Conservation (phyloP, 2,888 invertebrate species). For the Amorpha juglandis region DNA sequence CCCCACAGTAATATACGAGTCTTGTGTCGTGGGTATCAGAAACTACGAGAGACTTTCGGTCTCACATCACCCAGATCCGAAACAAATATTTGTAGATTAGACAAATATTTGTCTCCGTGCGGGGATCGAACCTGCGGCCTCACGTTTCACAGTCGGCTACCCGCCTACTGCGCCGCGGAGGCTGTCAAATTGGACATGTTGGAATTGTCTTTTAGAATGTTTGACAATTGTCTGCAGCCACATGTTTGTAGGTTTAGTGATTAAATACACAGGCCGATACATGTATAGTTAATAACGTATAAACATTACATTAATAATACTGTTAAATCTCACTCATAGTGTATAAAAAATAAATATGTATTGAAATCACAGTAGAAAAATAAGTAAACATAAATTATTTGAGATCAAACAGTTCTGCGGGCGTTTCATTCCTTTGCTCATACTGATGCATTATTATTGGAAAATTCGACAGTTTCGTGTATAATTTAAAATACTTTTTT, state of each 20-base stretch:
- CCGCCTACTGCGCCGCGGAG: too few relatives aligned
- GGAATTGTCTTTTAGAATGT: too few relatives aligned
- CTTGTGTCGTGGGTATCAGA: too few relatives aligned
- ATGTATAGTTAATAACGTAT: constrained; percentile 6
- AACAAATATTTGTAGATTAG: too few relatives aligned
- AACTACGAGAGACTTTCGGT: too few relatives aligned
- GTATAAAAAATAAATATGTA: constrained; percentile 33
- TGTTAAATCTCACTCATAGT: constrained; percentile 31
- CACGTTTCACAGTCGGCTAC: too few relatives aligned
- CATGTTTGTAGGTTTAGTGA: neutral
- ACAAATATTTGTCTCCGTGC: too few relatives aligned
- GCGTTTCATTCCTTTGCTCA: neutral
- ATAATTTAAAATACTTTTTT: neutral
- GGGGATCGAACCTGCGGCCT: too few relatives aligned
- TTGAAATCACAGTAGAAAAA: constrained; percentile 38
- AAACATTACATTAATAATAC: constrained; percentile 34
- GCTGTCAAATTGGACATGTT: too few relatives aligned
- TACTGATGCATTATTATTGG: neutral
- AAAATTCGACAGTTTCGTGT: neutral
- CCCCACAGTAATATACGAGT: too few relatives aligned
- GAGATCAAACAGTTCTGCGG: constrained; percentile 35
- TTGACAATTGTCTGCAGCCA: neutral
- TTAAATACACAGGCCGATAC: constrained; percentile 11
- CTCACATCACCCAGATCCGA: too few relatives aligned
- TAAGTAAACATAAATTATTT: constrained; percentile 33